Conservation (phyloP, 2,888 invertebrate species). For the Parnassius orleans region DNA sequence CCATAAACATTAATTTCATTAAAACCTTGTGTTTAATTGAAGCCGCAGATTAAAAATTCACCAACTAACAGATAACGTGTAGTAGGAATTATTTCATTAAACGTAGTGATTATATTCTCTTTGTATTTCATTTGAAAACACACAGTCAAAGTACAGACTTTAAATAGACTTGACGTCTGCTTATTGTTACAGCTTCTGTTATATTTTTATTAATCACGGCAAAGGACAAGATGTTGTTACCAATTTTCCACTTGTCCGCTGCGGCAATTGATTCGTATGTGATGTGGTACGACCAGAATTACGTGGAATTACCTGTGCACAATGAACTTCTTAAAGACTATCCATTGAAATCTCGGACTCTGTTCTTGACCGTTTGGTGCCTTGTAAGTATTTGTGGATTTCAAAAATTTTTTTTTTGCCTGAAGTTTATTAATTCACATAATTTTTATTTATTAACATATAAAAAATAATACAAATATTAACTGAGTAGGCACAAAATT, state of each 20-base stretch:
- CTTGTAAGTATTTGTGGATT: slow-evolving; percentile 45
- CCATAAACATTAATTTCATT: too few relatives aligned
- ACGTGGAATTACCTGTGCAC: slow-evolving; percentile 53
- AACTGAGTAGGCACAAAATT: too few relatives aligned
- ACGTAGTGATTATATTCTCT: too few relatives aligned
- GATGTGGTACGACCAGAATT: slow-evolving; percentile 59
- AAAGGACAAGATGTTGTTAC: slow-evolving; percentile 38
- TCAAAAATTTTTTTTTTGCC: background rate
- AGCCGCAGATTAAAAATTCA: too few relatives aligned
- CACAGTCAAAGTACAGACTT: slow-evolving; percentile 14
- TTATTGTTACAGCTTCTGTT: background rate
- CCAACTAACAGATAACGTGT: background rate
- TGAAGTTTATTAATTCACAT: too few relatives aligned
- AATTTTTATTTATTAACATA: too few relatives aligned
- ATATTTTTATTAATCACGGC: background rate
- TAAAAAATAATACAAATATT: too few relatives aligned
- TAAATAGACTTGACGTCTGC: slow-evolving; percentile 3
- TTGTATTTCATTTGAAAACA: too few relatives aligned
- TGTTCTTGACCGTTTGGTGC: slow-evolving; percentile 63
- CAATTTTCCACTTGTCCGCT: slow-evolving; percentile 51
- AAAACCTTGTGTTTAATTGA: too few relatives aligned
- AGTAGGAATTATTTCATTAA: slow-evolving; percentile 9
- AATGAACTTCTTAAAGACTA: slow-evolving; percentile 42
- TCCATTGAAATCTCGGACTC: slow-evolving; percentile 51
- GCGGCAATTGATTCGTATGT: slow-evolving; percentile 46